Percentiles rank a stretch among this genome's conserved stretches.
Conservation (phyloP, 2,113 vertebrate species). For the Narcine bancroftii region DNA sequence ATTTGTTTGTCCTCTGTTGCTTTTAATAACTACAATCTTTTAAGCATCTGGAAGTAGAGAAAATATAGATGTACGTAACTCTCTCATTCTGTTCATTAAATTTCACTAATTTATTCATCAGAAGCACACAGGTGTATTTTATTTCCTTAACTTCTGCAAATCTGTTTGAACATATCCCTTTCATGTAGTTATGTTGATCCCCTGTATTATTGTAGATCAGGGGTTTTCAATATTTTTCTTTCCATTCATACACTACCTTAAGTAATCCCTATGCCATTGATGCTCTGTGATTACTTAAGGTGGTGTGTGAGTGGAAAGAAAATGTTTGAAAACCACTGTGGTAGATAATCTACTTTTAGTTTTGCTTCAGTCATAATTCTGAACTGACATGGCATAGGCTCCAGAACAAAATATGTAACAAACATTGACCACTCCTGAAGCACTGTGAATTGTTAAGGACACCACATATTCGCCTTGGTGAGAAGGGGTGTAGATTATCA, state of each 20-base stretch:
- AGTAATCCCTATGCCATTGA: too few relatives aligned
- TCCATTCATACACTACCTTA: too few relatives aligned
- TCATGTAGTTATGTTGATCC: not conserved
- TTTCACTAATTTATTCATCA: not conserved
- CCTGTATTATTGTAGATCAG: not conserved
- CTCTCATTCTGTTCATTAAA: not conserved
- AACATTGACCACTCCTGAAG: too few relatives aligned
- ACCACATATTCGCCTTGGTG: too few relatives aligned
- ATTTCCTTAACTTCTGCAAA: not conserved
- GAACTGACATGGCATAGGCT: not conserved
- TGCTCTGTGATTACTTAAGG: too few relatives aligned
- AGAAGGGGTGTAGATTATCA: too few relatives aligned
- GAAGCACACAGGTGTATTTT: not conserved
- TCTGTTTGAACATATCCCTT: not conserved
- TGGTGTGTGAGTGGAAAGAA: too few relatives aligned
- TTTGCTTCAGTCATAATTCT: not conserved
- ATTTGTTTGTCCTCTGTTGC: not conserved
- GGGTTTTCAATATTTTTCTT: too few relatives aligned
- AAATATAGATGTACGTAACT: not conserved
- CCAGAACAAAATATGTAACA: not conserved
- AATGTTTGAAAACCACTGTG: too few relatives aligned
- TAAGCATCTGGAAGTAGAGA: not conserved
- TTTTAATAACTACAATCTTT: conserved; percentile 8
- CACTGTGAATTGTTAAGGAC: too few relatives aligned
- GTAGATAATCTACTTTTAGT: not conserved